These are phyloP conservation scores for Turdus rufiventris DNA, from an alignment of 2,113 vertebrate species.

Conservation along the genomic window DNA sequence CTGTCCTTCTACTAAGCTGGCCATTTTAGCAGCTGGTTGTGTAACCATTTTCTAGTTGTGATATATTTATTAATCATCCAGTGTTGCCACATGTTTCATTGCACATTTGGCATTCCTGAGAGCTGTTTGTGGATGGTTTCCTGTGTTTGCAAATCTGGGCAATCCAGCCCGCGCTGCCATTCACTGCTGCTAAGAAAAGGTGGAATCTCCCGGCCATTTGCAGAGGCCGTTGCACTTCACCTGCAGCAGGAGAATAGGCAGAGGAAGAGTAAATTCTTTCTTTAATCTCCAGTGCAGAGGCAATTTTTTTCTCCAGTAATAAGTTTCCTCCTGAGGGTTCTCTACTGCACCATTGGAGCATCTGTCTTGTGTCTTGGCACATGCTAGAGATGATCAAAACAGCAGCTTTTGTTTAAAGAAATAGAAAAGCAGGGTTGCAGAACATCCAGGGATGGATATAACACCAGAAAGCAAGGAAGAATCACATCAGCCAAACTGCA, in stretches of 20 bases:
- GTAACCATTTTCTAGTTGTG: neutral
- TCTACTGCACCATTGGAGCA: neutral
- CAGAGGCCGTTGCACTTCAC: neutral
- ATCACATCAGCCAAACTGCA: neutral
- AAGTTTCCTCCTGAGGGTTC: neutral
- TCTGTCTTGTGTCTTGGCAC: neutral
- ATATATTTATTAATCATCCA: neutral
- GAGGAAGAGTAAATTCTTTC: neutral
- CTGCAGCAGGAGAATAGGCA: neutral
- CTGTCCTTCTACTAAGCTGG: neutral
- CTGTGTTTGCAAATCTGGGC: neutral
- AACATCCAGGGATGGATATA: neutral
- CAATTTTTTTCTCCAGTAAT: neutral
- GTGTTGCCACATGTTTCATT: neutral
- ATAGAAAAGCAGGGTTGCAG: neutral
- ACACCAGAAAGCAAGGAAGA: neutral
- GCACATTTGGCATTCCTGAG: neutral
- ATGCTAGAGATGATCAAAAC: neutral
- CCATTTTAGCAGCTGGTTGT: neutral
- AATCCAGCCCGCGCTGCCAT: neutral
- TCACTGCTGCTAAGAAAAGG: neutral
- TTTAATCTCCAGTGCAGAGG: neutral
- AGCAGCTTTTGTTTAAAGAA: constrained; percentile 31
- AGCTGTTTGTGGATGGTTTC: neutral
- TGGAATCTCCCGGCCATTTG: neutral